phyloP scores from a whole-genome alignment of 1,140 invertebrate genomes.

The Trypoxylus dichotomus region DNA sequence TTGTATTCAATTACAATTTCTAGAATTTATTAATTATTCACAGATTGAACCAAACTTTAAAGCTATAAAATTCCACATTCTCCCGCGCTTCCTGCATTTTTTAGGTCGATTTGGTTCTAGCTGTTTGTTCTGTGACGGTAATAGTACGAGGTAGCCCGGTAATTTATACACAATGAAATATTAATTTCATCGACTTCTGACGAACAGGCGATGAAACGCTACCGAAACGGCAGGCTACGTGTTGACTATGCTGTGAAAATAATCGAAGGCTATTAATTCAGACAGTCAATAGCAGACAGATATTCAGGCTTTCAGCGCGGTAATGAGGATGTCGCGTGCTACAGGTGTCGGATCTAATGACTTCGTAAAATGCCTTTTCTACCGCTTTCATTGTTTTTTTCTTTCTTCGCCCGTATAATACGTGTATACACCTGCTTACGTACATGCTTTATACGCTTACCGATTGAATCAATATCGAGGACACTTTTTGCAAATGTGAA shows the following conservation, averaged over 20 bases:
- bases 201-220: not conserved
- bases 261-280: constrained; percentile 49
- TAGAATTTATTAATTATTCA: no score
- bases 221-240: constrained; percentile 10
- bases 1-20: no score
- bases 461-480: not conserved
- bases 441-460: not conserved
- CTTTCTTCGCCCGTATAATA: not conserved
- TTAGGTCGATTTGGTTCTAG: not conserved
- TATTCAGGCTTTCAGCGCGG: constrained; percentile 33
- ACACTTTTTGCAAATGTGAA: no score
- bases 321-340: constrained; percentile 46
- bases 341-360: constrained; percentile 46
- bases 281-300: constrained; percentile 45
- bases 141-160: not conserved
- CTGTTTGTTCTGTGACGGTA: constrained; percentile 13
- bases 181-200: constrained; percentile 14
- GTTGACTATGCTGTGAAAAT: constrained; percentile 36
- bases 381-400: not conserved
- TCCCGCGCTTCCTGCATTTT: not conserved
- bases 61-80: not conserved
- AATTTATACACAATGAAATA: constrained; percentile 20
- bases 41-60: no score
- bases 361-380: constrained; percentile 38
- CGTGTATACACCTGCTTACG: not conserved